Percentiles rank a stretch among this genome's conserved stretches.
Conservation (phyloP, 2,113 vertebrate genomes). For the Callospermophilus lateralis region DNA sequence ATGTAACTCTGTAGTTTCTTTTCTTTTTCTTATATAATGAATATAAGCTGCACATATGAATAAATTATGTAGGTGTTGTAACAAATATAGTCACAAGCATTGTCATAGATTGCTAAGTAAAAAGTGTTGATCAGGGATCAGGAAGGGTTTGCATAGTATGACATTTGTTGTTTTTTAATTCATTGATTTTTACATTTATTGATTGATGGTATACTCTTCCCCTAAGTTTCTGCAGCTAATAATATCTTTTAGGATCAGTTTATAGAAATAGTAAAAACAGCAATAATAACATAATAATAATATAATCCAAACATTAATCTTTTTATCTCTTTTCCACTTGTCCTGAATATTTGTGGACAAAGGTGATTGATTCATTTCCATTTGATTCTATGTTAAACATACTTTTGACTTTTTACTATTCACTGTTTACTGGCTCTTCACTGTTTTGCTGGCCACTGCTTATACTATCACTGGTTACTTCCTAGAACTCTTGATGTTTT, state of each 20-base stretch:
- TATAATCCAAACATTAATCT: conserved; percentile 42
- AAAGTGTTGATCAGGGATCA: not conserved
- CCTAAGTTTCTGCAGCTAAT: conserved; percentile 55
- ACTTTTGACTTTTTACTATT: conserved; percentile 40
- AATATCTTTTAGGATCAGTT: conserved; percentile 20
- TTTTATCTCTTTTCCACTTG: not conserved
- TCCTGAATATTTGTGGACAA: not conserved
- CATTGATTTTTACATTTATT: conserved; percentile 40
- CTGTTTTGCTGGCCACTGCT: conserved; percentile 19
- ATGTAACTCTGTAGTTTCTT: not conserved
- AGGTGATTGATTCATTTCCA: not conserved
- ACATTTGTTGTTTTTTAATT: conserved; percentile 42
- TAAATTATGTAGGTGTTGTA: conserved; percentile 37
- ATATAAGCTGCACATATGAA: conserved; percentile 36
- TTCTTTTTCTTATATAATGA: conserved; percentile 10
- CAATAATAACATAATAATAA: not conserved
- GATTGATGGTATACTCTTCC: not conserved
- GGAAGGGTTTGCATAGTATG: not conserved
- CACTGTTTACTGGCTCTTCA: not conserved
- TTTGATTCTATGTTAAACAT: conserved; percentile 34
- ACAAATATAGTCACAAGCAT: conserved; percentile 4
- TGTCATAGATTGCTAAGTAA: conserved; percentile 16
- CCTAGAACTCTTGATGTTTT: not conserved
- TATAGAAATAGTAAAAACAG: not conserved
- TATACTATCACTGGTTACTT: not conserved